phyloP scores from a whole-genome alignment of 2,113 vertebrate genomes.

The Morone saxatilis region DNA sequence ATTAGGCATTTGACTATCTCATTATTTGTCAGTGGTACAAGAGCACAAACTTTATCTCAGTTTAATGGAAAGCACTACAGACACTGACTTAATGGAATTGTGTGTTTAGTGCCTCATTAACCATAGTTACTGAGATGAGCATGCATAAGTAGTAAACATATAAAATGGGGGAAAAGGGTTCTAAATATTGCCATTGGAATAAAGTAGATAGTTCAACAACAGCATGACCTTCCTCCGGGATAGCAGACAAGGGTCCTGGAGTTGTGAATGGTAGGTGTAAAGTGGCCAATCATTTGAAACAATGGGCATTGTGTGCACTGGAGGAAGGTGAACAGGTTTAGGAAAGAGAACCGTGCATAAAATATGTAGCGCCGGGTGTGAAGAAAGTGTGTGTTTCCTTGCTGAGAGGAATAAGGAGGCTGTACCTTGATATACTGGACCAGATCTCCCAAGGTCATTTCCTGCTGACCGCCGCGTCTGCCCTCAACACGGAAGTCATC shows the following conservation, averaged over 20 bases:
- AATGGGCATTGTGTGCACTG: slow-evolving; percentile 57
- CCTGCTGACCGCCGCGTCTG: slow-evolving; percentile 74
- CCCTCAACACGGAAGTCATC: slow-evolving; percentile 85
- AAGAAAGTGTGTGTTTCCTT: slow-evolving; percentile 56
- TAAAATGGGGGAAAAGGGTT: background rate
- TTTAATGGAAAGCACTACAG: background rate
- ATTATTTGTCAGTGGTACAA: background rate
- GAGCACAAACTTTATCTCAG: background rate
- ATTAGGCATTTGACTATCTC: background rate
- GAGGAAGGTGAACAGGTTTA: slow-evolving; percentile 55
- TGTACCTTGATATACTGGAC: slow-evolving; percentile 87
- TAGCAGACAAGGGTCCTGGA: background rate
- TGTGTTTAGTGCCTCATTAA: background rate
- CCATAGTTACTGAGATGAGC: too few relatives aligned
- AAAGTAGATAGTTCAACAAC: background rate
- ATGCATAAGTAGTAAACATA: background rate
- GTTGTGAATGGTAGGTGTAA: slow-evolving; percentile 45
- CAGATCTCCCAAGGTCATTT: slow-evolving; percentile 88
- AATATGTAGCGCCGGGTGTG: slow-evolving; percentile 36
- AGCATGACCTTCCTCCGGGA: background rate
- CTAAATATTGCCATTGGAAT: background rate
- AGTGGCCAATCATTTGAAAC: slow-evolving; percentile 42
- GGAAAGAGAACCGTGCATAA: slow-evolving; percentile 9
- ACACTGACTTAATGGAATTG: too few relatives aligned
- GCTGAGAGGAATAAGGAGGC: slow-evolving; percentile 47